Evolutionary conservation across 1,140 invertebrate genomes (phyloP), one percentile per base, ranked within the genome.

Genomic region (Musca vetustissima): DNA sequence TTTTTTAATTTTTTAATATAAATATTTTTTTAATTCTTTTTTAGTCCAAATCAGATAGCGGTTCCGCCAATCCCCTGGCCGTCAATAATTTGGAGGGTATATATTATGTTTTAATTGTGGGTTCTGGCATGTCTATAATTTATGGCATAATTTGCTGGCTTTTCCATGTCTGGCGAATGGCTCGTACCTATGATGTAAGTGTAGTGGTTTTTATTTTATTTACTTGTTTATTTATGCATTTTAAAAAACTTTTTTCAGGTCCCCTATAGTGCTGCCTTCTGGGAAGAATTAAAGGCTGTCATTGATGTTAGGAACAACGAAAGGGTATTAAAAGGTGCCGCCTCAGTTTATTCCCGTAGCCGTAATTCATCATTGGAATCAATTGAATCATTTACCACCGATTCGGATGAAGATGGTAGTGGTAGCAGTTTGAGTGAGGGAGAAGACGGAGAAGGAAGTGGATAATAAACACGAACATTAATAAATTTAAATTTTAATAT

Each of bases 271-370:
- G 82, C 86, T 68, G 89, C 91, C 71, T 74, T 94, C 1, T 80
- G 85, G 21, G 87, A 90, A 74, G 93, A 95, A 76, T 75, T 93
- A 6, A 89, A 88, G 75, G 93, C 94, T 74, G 89, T 91, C 7
- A 68, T 80, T 22, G 73, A 70, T 43, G 76, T 81, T 67, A 65
- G 72, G 22, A 76, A 79, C 28, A 80, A 80, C 48, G 79, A 77
- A 52, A 71, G 77, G 0, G 65, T 67, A 7, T 61, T 81, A 14
- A 80, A 79, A 53, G 80, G 77, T 48, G 76, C 77, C 4, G 73
- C 75, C 28, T 81, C 79, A 0, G 75, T 81, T 0, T 81, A 81
- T 55, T 81, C 79, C 0, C 75, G 75, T 19, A 81, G 78, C 64
- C 74, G 78, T 8, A 80, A 80, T 53, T 80, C 78, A 8, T 80